Evolutionary conservation across 2,797 vertebrate species (phyloP), one percentile per base, ranked within the genome.

Genomic region (Aulostomus chinensis): DNA sequence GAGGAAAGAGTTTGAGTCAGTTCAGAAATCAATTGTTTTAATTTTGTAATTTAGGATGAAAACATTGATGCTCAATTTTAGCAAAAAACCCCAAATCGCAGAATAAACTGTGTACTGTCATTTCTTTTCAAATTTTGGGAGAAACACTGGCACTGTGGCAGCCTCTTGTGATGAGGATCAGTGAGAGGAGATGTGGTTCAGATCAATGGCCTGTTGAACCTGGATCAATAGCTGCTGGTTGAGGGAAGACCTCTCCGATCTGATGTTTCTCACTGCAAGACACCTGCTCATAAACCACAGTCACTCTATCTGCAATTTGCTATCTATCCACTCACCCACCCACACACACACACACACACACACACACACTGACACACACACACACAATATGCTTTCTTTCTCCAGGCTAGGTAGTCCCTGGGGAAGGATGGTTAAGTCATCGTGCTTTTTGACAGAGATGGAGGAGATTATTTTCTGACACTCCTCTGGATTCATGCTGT

Each of bases 131-230:
- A 22, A n/a, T n/a, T n/a, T n/a, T n/a, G n/a, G n/a, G n/a, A n/a
- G n/a, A 4, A 22, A 22, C 21, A 22, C 4, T 22, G 7, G 7
- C 4, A 22, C 7, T 68, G 66, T 79, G 56, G 22, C 43, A 73
- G 56, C 41, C 57, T 75, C 54, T 70, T 62, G 56, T 68, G 73
- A 81, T 64, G 71, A 80, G 79, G 78, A 88, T 82, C 82, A 82
- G 81, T 80, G 80, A 73, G 73, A 63, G 57, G 45, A 65, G 77
- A 76, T 67, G 62, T n/a, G 40, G 52, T 56, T 54, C 39, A 41
- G 84, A 90, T 91, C 89, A 80, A 92, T 91, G 77, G 66, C 78
- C 83, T 81, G 86, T 86, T 89, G 87, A 89, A 86, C 81, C 38
- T 49, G 58, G 63, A 87, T 92, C 88, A 63, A 91, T 91, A 86